These are phyloP conservation scores for Netelia virgata DNA, from an alignment of 2,888 invertebrate genomes.

Conservation along the genomic window DNA sequence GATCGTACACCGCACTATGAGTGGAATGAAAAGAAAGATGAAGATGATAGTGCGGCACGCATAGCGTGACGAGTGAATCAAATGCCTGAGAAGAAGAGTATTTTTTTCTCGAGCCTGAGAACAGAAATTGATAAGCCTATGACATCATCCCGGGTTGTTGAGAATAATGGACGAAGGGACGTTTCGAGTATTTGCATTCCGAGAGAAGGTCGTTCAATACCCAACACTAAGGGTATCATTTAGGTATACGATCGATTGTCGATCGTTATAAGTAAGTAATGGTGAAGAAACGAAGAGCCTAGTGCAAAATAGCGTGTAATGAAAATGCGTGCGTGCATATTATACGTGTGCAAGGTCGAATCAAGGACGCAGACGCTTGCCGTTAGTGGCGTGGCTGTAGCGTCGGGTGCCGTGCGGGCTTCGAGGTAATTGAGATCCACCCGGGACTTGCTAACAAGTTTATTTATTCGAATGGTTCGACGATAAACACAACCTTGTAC, in stretches of 20 bases:
- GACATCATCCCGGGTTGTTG: not conserved
- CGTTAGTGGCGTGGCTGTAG: constrained; percentile 43
- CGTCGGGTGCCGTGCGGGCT: constrained; percentile 25
- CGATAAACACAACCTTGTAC: constrained; percentile 12
- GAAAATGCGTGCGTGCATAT: constrained; percentile 53
- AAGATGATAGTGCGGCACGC: constrained; percentile 43
- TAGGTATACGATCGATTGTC: not conserved
- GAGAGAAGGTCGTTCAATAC: not conserved
- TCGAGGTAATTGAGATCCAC: constrained; percentile 53
- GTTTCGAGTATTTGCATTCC: constrained; percentile 1
- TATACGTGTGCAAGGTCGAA: constrained; percentile 73
- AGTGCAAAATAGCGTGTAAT: constrained; percentile 42
- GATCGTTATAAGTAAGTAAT: constrained; percentile 6
- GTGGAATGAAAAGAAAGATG: constrained; percentile 54
- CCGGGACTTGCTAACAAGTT: constrained; percentile 38
- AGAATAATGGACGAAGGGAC: not conserved
- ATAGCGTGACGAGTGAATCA: constrained; percentile 37
- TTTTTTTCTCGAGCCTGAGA: constrained; percentile 44
- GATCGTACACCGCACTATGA: constrained; percentile 50
- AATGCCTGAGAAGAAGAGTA: constrained; percentile 27
- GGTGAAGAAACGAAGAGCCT: constrained; percentile 12
- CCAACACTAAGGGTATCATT: not conserved
- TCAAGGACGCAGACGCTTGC: constrained; percentile 70
- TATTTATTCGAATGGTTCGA: constrained; percentile 41
- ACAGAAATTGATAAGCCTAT: constrained; percentile 6